Percentiles rank a stretch among this genome's conserved stretches.
phyloP scores from a whole-genome alignment of 2,888 invertebrate genomes.

The Heliconius cydno region DNA sequence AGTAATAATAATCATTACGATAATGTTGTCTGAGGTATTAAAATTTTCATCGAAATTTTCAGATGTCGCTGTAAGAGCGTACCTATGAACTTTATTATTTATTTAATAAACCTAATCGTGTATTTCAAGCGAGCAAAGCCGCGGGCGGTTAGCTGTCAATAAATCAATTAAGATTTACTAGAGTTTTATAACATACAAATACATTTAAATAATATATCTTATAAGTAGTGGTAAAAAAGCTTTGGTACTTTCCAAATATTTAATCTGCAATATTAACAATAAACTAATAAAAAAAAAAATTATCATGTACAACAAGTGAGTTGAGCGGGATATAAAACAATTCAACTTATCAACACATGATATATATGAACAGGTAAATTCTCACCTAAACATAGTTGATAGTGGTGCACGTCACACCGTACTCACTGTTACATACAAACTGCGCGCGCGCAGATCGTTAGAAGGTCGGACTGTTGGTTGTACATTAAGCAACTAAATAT shows the following conservation, averaged over 20 bases:
- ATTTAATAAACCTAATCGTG: neutral
- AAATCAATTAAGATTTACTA: neutral
- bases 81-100: too few relatives aligned
- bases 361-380: slow-evolving; percentile 29
- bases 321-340: neutral
- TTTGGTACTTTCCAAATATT: neutral
- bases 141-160: neutral
- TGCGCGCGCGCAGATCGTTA: slow-evolving; percentile 46
- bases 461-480: slow-evolving; percentile 46
- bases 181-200: neutral
- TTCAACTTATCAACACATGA: slow-evolving; percentile 8
- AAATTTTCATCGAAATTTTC: too few relatives aligned
- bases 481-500: slow-evolving; percentile 38
- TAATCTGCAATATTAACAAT: neutral
- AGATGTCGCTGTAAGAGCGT: too few relatives aligned
- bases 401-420: slow-evolving; percentile 48
- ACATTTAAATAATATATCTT: neutral
- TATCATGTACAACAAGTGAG: neutral
- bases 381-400: slow-evolving; percentile 53
- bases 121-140: neutral
- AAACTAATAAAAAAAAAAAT: neutral
- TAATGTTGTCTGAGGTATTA: too few relatives aligned
- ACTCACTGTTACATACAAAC: slow-evolving; percentile 49
- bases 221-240: neutral
- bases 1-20: too few relatives aligned